Evolutionary conservation across 2,888 invertebrate genomes (phyloP).

Genomic region (Busseola fusca): DNA sequence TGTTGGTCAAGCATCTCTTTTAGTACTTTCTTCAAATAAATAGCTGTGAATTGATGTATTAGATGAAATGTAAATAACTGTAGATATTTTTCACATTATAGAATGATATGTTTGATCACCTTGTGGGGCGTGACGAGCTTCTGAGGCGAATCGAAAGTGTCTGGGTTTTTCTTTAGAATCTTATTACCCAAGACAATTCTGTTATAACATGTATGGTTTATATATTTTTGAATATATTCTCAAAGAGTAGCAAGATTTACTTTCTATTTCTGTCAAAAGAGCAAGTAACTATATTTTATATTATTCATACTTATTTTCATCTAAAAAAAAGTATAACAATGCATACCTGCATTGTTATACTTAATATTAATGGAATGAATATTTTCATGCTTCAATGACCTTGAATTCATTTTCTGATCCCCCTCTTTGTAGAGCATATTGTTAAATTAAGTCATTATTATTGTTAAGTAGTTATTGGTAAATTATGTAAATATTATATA

Average conservation of each 20-base stretch:
- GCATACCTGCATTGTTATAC: neutral
- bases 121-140: slow-evolving; percentile 27
- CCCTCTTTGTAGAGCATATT: neutral
- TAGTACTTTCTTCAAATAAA: slow-evolving; percentile 66
- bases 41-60: slow-evolving; percentile 56
- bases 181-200: slow-evolving; percentile 31
- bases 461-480: no score
- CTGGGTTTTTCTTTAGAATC: slow-evolving; percentile 32
- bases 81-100: slow-evolving; percentile 36
- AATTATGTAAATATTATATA: neutral
- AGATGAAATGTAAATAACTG: slow-evolving; percentile 54
- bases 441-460: no score
- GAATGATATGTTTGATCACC: slow-evolving; percentile 28
- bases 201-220: slow-evolving; percentile 49
- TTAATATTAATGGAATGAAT: neutral
- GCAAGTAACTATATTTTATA: slow-evolving; percentile 13
- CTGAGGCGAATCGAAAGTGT: slow-evolving; percentile 50
- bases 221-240: slow-evolving; percentile 41
- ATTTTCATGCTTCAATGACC: neutral
- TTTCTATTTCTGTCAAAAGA: slow-evolving; percentile 42
- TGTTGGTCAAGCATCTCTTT: slow-evolving; percentile 70
- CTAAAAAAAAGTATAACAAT: no score
- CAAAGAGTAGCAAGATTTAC: slow-evolving; percentile 16
- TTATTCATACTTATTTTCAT: slow-evolving; percentile 25
- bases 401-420: neutral